Conservation (phyloP, 2,888 invertebrate species). For the Lasioglossum lativentre region DNA sequence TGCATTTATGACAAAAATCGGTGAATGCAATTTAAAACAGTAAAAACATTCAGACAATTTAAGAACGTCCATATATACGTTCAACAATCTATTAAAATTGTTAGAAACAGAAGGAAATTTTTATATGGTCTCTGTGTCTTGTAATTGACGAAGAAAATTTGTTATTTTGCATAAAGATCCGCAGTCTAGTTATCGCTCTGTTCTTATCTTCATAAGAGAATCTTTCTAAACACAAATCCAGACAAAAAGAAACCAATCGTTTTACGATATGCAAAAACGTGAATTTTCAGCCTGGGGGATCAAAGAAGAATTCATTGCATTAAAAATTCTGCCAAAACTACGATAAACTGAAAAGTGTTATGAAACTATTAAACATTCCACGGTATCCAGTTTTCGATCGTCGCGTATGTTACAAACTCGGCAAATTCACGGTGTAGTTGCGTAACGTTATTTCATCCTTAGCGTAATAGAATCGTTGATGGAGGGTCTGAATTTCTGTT, state of each 20-base stretch:
- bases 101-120: too few species aligned
- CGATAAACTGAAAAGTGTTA: background rate
- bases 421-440: background rate
- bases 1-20: too few species aligned
- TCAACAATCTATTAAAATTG: too few species aligned
- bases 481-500: background rate
- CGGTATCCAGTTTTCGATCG: background rate
- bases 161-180: too few species aligned
- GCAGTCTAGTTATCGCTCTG: too few species aligned
- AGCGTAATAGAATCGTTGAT: background rate
- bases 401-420: background rate
- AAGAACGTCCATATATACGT: too few species aligned
- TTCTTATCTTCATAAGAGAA: background rate
- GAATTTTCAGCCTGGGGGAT: background rate
- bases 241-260: too few species aligned
- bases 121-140: too few species aligned
- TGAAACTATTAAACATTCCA: background rate
- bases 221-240: background rate
- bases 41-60: too few species aligned
- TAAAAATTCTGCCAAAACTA: background rate
- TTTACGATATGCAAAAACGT: too few species aligned
- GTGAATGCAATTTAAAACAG: too few species aligned
- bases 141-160: too few species aligned
- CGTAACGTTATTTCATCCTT: background rate
- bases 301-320: background rate